phyloP scores from a whole-genome alignment of 2,888 invertebrate species.

The Neelides folsomi region DNA sequence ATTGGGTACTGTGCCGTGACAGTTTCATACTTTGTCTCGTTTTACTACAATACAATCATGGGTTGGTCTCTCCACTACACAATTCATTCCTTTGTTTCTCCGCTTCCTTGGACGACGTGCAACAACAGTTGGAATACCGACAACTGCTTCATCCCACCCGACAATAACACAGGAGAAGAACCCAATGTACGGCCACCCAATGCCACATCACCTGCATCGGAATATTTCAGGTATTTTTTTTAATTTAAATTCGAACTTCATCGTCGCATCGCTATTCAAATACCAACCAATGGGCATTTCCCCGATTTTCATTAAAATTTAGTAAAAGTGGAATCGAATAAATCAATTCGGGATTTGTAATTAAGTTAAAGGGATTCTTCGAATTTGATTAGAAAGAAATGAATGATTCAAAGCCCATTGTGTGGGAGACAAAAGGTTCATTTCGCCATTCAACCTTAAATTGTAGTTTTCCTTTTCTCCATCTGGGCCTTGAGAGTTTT shows the following conservation, averaged over 20 bases:
- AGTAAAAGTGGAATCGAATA: neutral
- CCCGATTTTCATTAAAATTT: neutral
- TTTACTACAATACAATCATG: conserved; percentile 74
- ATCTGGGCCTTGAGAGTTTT: too few species aligned
- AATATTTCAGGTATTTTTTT: conserved; percentile 54
- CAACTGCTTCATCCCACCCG: conserved; percentile 43
- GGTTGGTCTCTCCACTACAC: conserved; percentile 73
- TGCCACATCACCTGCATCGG: conserved; percentile 55
- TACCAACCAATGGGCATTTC: too few species aligned
- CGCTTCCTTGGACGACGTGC: conserved; percentile 68
- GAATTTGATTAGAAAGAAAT: neutral
- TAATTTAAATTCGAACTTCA: conserved; percentile 35
- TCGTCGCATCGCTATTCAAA: too few species aligned
- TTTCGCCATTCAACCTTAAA: too few species aligned
- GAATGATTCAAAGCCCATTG: too few species aligned
- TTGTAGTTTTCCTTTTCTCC: too few species aligned
- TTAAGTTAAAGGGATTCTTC: neutral
- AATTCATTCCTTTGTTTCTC: conserved; percentile 51
- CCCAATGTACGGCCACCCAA: conserved; percentile 20
- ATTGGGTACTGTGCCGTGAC: conserved; percentile 66
- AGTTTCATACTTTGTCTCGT: conserved; percentile 65
- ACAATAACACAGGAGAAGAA: conserved; percentile 4
- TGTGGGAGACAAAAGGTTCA: too few species aligned
- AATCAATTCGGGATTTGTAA: neutral
- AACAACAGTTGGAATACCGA: conserved; percentile 69